Evolutionary conservation across 2,797 vertebrate genomes (phyloP).

Genomic region (Acrocephalus scirpaceus): DNA sequence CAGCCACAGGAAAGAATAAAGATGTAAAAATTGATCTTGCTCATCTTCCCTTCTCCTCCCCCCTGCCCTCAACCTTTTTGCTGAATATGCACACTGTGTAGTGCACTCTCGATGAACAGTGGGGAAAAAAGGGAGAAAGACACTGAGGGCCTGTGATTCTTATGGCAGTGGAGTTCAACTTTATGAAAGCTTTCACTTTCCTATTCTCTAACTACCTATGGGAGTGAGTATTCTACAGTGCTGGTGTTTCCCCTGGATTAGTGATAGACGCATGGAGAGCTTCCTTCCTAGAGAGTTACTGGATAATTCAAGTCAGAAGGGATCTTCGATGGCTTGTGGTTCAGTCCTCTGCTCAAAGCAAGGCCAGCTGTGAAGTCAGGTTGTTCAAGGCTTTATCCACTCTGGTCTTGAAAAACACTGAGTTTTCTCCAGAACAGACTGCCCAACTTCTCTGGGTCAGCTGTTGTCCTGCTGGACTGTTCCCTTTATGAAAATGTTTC

Average conservation of each 20-base stretch:
- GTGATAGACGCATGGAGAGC: not conserved
- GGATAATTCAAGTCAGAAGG: not conserved
- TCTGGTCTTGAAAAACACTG: not conserved
- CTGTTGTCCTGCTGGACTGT: not conserved
- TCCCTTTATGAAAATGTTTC: not conserved
- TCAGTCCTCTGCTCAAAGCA: not conserved
- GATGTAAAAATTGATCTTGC: not conserved
- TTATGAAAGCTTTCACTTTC: not conserved
- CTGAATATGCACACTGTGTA: not conserved
- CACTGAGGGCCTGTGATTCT: not conserved
- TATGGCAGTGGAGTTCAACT: not conserved
- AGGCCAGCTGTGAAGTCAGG: not conserved
- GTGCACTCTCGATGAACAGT: not conserved
- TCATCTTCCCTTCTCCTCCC: not conserved
- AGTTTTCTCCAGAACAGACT: not conserved
- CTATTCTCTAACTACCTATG: not conserved
- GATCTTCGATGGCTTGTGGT: not conserved
- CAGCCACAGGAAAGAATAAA: not conserved
- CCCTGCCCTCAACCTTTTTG: accelerated
- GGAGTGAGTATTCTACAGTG: not conserved
- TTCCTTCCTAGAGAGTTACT: not conserved
- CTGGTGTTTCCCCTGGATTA: not conserved
- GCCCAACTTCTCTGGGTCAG: not conserved
- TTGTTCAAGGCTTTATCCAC: not conserved
- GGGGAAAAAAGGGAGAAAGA: not conserved